Conservation (phyloP, 2,113 vertebrate genomes). For the Propithecus coquereli region DNA sequence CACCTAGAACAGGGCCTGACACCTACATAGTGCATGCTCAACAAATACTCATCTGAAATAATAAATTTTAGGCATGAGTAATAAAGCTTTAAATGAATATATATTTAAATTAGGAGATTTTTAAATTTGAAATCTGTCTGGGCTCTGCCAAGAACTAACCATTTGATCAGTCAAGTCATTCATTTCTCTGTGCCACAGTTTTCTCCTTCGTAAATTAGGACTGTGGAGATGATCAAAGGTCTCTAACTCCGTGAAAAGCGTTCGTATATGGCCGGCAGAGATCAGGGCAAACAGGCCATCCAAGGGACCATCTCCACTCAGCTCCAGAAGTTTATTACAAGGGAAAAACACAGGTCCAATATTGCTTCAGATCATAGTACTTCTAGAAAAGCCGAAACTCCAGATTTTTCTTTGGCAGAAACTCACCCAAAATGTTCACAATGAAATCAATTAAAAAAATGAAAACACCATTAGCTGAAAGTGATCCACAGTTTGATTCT, state of each 20-base stretch:
- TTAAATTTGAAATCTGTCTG: neutral
- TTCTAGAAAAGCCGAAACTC: neutral
- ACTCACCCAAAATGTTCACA: neutral
- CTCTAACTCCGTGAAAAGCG: neutral
- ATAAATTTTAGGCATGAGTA: neutral
- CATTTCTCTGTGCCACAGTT: neutral
- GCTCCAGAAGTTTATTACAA: neutral
- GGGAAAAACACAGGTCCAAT: neutral
- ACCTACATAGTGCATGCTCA: neutral
- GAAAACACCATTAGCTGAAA: neutral
- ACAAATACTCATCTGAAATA: neutral
- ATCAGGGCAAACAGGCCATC: accelerated
- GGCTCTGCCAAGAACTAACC: neutral
- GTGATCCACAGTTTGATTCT: neutral
- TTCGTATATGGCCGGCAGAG: accelerated
- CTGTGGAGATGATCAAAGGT: neutral
- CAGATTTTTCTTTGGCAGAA: neutral
- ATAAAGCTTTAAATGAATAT: neutral
- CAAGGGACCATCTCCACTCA: accelerated
- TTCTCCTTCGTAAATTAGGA: neutral
- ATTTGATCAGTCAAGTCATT: neutral
- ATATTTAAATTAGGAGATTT: neutral
- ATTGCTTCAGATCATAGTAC: neutral
- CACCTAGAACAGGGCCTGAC: neutral
- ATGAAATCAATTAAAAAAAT: neutral